Evolutionary conservation across 1,140 invertebrate genomes (phyloP).

Genomic region (Heliconius congener): DNA sequence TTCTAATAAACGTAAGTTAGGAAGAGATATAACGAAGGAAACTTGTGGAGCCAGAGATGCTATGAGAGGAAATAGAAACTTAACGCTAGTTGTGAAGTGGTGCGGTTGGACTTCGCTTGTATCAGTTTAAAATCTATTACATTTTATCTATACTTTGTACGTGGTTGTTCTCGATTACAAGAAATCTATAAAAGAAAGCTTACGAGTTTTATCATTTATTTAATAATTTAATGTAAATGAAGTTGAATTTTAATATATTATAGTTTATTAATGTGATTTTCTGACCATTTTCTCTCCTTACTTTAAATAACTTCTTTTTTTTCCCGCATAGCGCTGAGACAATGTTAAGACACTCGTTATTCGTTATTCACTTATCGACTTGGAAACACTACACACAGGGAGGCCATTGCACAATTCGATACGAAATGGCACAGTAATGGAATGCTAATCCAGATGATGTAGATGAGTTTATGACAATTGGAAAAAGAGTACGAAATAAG

Average conservation of each 20-base stretch:
- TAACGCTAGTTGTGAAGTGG: conserved; percentile 46
- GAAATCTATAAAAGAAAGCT: background rate
- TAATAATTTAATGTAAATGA: background rate
- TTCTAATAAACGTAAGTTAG: conserved; percentile 43
- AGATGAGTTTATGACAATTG: too few species aligned
- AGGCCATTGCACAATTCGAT: too few species aligned
- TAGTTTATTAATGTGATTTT: too few species aligned
- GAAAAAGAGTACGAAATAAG: too few species aligned
- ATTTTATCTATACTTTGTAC: conserved; percentile 19
- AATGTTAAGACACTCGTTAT: too few species aligned
- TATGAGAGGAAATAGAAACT: conserved; percentile 50
- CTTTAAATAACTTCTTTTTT: too few species aligned
- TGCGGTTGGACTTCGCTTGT: conserved; percentile 30
- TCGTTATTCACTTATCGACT: too few species aligned
- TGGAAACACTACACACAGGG: too few species aligned
- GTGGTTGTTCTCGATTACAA: background rate
- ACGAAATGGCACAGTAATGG: too few species aligned
- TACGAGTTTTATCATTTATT: background rate
- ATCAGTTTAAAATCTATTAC: conserved; percentile 27
- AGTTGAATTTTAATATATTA: background rate
- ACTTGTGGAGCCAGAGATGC: conserved; percentile 43
- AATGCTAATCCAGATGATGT: too few species aligned
- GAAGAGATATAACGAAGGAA: conserved; percentile 44
- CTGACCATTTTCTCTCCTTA: too few species aligned
- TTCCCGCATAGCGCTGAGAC: too few species aligned